Conservation (phyloP, 92 coral and sea anemone species). For the Heliopora coerulea region DNA sequence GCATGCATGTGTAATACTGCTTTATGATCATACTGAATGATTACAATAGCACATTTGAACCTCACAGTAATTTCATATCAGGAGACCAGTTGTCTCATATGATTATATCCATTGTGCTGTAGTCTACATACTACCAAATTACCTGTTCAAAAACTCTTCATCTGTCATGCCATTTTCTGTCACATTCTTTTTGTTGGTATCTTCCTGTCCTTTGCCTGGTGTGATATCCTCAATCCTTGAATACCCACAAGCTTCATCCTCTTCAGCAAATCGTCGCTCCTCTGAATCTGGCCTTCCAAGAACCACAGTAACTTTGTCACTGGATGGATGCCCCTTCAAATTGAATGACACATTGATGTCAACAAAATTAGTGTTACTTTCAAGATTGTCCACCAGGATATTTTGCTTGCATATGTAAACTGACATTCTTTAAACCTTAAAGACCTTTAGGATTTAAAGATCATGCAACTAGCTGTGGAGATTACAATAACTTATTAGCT, state of each 20-base stretch:
- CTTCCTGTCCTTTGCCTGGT: constrained; percentile 33
- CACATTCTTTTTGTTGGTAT: constrained; percentile 8
- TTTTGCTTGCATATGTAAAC: not conserved
- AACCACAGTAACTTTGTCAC: constrained; percentile 12
- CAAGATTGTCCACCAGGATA: not conserved
- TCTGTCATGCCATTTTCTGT: constrained; percentile 39
- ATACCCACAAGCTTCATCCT: constrained; percentile 81
- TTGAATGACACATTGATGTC: constrained; percentile 21
- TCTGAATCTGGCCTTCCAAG: constrained; percentile 18
- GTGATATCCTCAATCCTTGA: constrained; percentile 77
- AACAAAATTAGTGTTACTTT: not conserved
- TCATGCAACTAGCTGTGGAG: no score
- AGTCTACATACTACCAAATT: no score
- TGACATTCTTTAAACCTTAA: not conserved
- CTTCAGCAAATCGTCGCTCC: constrained; percentile 37
- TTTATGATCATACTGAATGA: no score
- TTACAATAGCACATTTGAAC: no score
- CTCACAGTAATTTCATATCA: no score
- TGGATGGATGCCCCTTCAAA: constrained; percentile 10
- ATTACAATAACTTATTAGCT: no score
- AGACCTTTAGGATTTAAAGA: not conserved
- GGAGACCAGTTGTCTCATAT: no score
- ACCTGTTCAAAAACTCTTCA: constrained; percentile 41
- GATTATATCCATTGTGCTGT: no score
- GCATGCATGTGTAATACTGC: no score